Base-by-base conservation (phyloP, 1,140 invertebrate species). In the Drosophila pachea region DNA sequence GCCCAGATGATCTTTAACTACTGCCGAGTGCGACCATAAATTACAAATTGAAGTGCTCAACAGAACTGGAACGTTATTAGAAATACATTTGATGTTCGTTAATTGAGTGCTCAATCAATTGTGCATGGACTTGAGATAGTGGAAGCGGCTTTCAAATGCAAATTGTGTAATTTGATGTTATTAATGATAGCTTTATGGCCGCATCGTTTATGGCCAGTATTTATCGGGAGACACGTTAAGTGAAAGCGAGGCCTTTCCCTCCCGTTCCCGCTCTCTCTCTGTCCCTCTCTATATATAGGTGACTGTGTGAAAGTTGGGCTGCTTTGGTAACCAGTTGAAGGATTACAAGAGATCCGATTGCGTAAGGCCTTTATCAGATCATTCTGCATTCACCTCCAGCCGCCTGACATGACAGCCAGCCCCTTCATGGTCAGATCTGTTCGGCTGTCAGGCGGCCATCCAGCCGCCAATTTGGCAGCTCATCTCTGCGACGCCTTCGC, bases 331-430 rank as follows among this genome's bases (percentile, higher is more conserved):
- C 12, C 12, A 31, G 16, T 48, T 64, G 43, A 48, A 64, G 36
- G 11, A 64, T 56, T 56, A 42, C 60, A 52, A 52, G 14, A 9
- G 22, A 22, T 29, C 8, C 11, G 35, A 38, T n/a, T 38, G 43
- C 62, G 50, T 31, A 14, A 50, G 54, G 9, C 55, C 54, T 59
- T 50, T 29, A 35, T 35, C 49, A 22, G 60, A 63, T 53, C 40
- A 33, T 53, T 52, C 6, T 63, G 40, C 14, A 12, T 52, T 62
- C 48, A 45, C 14, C 60, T 43, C 35, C 33, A 60, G 29, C 35
- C n/a, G n/a, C 16, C 50, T 50, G 38, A 43, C 36, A 22, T 42
- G 56, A 67, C 64, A 60, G 64, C 53, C n/a, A n/a, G n/a, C n/a
- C n/a, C n/a, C 61, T 31, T 47, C 56, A 67, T 67, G 65, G 47